Evolutionary conservation across 2,113 vertebrate genomes (phyloP).

Genomic region (Ia io): DNA sequence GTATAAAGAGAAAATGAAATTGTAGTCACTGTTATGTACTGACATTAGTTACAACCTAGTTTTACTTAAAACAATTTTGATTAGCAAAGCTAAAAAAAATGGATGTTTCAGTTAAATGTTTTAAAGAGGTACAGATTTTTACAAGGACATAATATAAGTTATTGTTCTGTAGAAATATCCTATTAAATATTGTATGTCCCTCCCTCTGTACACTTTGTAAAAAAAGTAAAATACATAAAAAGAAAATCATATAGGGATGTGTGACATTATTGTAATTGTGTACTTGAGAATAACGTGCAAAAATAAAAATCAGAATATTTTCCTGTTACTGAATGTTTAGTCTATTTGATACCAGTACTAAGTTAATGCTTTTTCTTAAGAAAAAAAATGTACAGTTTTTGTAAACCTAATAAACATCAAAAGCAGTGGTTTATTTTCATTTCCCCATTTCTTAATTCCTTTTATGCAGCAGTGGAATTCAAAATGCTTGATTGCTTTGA

Average conservation of each 20-base stretch:
- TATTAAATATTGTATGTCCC: constrained; percentile 93
- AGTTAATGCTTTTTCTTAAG: constrained; percentile 68
- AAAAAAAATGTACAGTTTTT: constrained; percentile 27
- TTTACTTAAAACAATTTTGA: constrained; percentile 87
- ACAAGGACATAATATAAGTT: constrained; percentile 96
- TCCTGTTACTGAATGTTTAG: constrained; percentile 86
- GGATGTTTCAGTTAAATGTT: constrained; percentile 89
- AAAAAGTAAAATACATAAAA: constrained; percentile 89
- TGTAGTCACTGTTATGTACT: constrained; percentile 88
- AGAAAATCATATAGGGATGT: constrained; percentile 89
- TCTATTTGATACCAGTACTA: constrained; percentile 80
- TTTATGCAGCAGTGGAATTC: neutral
- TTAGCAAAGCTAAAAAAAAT: constrained; percentile 86
- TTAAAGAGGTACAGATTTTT: constrained; percentile 94
- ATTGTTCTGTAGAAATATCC: constrained; percentile 98
- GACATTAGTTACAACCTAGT: constrained; percentile 88
- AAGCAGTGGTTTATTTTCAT: constrained; percentile 54
- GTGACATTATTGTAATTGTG: constrained; percentile 96
- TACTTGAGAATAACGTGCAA: constrained; percentile 96
- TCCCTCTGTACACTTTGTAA: constrained; percentile 96
- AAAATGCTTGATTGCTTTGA: constrained; percentile 1
- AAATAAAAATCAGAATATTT: constrained; percentile 96
- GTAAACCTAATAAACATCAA: constrained; percentile 60
- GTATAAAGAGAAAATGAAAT: constrained; percentile 87
- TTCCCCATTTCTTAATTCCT: constrained; percentile 48